Base-by-base conservation (phyloP, 2,113 vertebrate species). In the Pelobates fuscus region DNA sequence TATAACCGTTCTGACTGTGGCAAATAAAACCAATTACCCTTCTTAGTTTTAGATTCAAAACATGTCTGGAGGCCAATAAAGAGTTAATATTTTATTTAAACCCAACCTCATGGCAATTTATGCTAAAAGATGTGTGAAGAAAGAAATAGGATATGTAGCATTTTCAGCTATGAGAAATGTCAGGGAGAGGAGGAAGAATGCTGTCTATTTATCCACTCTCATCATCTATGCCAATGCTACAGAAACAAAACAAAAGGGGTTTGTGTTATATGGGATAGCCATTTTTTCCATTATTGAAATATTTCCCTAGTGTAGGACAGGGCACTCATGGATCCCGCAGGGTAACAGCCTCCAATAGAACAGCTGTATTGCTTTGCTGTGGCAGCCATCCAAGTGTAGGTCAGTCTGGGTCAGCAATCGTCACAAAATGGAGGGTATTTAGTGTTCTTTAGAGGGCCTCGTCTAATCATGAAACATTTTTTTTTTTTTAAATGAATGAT, bases 261-360 rank as follows among this genome's bases (percentile, higher is more conserved):
- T 72, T 72, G 60, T 72, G 46, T 63, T 21, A 37, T 30, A 49
- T 71, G 69, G 25, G 61, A 72, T 63, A 72, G 70, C 43, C 60
- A 63, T 72, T 72, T 72, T 64, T 72, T 64, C 69, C 70, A 72
- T 72, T 63, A 54, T 72, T 72, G 70, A 72, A 72, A 72, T 72
- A 72, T 72, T 72, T 72, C 70, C 43, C 59, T 72, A 52, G 60
- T 59, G 70, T 72, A 63, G 70, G 60, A 72, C 27, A 63, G 27
- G 27, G 59, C 21, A 64, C 59, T 72, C 26, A 63, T 64, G 26
- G 44, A 72, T 63, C 32, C 70, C 27, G 27, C 29, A 63, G 44
- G 59, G 21, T 62, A 72, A 54, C 26, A 49, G 58, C 25, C 29
- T 63, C 59, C 70, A 72, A 37, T 63, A 43, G 59, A 49, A 72